phyloP scores from a whole-genome alignment of 2,113 vertebrate genomes.

The Paedocypris sp. region DNA sequence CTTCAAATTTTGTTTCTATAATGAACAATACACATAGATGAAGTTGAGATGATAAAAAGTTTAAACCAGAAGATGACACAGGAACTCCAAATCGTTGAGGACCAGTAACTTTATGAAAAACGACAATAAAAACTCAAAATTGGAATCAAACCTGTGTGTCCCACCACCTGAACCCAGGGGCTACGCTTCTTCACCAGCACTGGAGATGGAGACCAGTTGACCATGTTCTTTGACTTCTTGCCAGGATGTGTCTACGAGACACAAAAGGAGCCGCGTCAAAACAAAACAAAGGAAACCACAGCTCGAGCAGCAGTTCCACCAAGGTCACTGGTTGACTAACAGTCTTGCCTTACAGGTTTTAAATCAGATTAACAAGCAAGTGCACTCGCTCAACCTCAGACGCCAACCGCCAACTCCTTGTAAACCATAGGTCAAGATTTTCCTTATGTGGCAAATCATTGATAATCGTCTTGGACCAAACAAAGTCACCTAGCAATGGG shows the following conservation, averaged over 20 bases:
- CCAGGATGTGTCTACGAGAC: constrained; percentile 56
- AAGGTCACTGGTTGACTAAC: too few relatives aligned
- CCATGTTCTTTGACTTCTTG: constrained; percentile 63
- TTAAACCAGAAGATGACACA: not conserved
- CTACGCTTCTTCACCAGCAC: constrained; percentile 65
- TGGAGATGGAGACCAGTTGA: constrained; percentile 62
- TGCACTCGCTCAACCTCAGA: constrained; percentile 41
- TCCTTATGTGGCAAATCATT: constrained; percentile 49
- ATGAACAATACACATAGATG: too few relatives aligned
- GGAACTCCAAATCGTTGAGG: too few relatives aligned
- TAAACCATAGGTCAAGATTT: constrained; percentile 7
- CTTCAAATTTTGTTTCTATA: too few relatives aligned
- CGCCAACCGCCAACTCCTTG: constrained; percentile 22
- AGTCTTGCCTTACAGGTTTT: too few relatives aligned
- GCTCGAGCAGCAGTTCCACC: not conserved
- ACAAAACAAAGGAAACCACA: not conserved
- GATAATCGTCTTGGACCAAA: constrained; percentile 22
- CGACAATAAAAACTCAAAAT: not conserved
- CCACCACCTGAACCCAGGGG: constrained; percentile 75
- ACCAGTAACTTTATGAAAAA: not conserved
- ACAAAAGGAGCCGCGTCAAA: not conserved
- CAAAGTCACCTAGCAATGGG: constrained; percentile 27
- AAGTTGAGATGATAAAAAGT: not conserved
- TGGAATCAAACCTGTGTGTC: constrained; percentile 67
- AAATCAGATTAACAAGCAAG: too few relatives aligned